Evolutionary conservation across 1,140 invertebrate species (phyloP).

Genomic region (Heliconius himera): DNA sequence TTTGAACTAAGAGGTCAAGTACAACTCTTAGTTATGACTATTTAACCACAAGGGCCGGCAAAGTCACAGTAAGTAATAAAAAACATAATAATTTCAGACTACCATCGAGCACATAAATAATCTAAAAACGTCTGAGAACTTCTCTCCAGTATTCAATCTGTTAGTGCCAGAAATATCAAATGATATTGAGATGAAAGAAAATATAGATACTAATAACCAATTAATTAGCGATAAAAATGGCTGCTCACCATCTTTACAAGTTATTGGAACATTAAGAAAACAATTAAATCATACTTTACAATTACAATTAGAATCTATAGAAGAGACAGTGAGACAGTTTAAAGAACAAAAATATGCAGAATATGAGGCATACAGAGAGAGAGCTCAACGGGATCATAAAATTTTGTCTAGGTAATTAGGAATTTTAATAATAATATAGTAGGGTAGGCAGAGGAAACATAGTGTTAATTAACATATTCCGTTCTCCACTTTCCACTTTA

Average conservation of each 20-base stretch:
- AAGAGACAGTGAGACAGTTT: slow-evolving; percentile 76
- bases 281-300: slow-evolving; percentile 71
- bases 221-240: slow-evolving; percentile 56
- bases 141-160: slow-evolving; percentile 75
- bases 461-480: no score
- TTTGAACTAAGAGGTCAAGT: no score
- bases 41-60: no score
- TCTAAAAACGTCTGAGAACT: slow-evolving; percentile 71
- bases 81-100: slow-evolving; percentile 54
- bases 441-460: no score
- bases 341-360: slow-evolving; percentile 79
- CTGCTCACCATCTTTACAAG: slow-evolving; percentile 54
- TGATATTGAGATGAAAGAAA: slow-evolving; percentile 75
- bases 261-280: slow-evolving; percentile 68
- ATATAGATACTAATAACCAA: slow-evolving; percentile 72
- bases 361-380: slow-evolving; percentile 76
- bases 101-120: slow-evolving; percentile 63
- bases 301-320: slow-evolving; percentile 69
- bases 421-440: no score
- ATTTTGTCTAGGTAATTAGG: slow-evolving; percentile 71
- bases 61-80: not conserved
- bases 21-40: no score
- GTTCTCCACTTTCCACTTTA: no score
- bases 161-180: slow-evolving; percentile 69
- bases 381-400: slow-evolving; percentile 78